Evolutionary conservation across 2,113 vertebrate genomes (phyloP), one percentile per base, ranked within the genome.

Genomic region (Ploceus nigricollis): DNA sequence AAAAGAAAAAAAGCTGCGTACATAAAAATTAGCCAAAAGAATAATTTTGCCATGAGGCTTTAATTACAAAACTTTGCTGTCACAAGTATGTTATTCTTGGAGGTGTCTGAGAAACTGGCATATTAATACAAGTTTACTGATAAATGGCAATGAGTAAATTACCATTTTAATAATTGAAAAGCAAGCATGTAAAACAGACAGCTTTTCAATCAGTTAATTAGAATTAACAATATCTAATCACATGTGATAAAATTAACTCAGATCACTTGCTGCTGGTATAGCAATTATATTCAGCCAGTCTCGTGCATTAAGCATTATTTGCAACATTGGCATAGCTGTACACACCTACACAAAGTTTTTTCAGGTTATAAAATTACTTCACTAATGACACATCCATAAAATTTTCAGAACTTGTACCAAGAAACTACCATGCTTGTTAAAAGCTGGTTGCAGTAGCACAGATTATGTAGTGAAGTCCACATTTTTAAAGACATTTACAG

Each of bases 81-180:
- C 54, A n/a, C n/a, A 51, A 24, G 25, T 37, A 78, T 4, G 23
- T 60, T 75, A 35, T 60, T 92, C 39, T 56, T 71, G 20, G 51
- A 81, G 10, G 17, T 47, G 64, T 25, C 19, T 3, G 0, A 23
- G 37, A 81, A 64, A 73, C 25, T 20, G 21, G 39, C 27, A 71
- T 27, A 64, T 58, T 63, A 64, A 87, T 58, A 75, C 5, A 82
- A 70, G 54, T 63, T 86, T 79, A 58, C 15, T 79, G 76, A 61
- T 84, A 94, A 91, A 79, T 71, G 54, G 68, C 64, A 60, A 39
- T 35, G 47, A 87, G 56, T 61, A 93, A 89, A 87, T 94, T 87
- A 83, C 22, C 85, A 83, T 87, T 89, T 92, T 79, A 97, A 87
- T 95, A 97, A 87, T 83, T 97, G 93, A 96, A 94, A 96, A 96